Evolutionary conservation across 2,113 vertebrate species (phyloP).

Genomic region (Podocnemis expansa): DNA sequence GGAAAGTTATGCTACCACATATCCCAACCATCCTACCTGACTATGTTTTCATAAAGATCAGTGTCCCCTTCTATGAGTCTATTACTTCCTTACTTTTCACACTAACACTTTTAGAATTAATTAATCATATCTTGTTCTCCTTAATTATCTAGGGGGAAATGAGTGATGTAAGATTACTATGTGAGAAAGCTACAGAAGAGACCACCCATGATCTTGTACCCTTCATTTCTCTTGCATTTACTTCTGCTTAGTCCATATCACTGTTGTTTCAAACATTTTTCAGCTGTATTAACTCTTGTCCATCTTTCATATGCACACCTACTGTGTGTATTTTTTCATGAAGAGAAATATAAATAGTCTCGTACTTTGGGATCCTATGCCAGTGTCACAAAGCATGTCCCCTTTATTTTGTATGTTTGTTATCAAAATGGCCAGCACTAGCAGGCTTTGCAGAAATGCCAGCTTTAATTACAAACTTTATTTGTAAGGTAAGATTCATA

Average conservation of each 20-base stretch:
- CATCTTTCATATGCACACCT: background rate
- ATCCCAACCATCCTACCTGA: background rate
- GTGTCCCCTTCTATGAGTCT: background rate
- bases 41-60: background rate
- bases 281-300: background rate
- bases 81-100: background rate
- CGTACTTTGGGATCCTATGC: background rate
- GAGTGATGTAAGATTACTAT: background rate
- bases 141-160: background rate
- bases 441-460: constrained; percentile 44
- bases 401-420: background rate
- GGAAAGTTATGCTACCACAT: background rate
- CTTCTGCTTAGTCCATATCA: background rate
- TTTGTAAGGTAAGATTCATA: background rate
- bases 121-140: background rate
- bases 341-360: background rate
- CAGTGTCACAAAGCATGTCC: constrained; percentile 41
- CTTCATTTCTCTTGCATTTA: background rate
- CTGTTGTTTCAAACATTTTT: background rate
- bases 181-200: background rate
- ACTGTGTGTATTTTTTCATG: background rate
- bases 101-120: background rate
- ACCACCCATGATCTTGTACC: background rate
- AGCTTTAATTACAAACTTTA: constrained; percentile 24
- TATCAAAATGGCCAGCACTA: constrained; percentile 16